Conservation (phyloP, 2,888 invertebrate genomes). For the Scotopteryx bipunctaria region DNA sequence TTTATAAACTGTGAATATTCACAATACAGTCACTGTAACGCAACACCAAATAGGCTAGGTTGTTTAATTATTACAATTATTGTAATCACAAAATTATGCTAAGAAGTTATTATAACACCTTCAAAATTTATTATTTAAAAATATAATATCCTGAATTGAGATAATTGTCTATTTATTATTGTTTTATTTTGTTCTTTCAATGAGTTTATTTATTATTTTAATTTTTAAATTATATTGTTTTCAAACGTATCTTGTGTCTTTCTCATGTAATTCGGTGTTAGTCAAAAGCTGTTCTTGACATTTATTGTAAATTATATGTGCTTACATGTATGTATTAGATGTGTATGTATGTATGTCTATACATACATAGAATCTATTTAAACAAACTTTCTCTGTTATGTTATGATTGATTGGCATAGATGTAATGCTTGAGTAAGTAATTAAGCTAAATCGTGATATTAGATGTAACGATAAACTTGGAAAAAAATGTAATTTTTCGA, state of each 20-base stretch:
- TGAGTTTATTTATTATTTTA: not conserved
- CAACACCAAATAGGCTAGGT: slow-evolving; percentile 79
- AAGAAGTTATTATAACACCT: not conserved
- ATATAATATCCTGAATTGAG: not conserved
- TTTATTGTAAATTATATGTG: slow-evolving; percentile 28
- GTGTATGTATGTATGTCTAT: slow-evolving; percentile 30
- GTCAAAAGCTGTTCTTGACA: slow-evolving; percentile 26
- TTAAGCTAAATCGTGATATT: slow-evolving; percentile 84
- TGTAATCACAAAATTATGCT: slow-evolving; percentile 44
- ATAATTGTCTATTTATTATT: slow-evolving; percentile 14
- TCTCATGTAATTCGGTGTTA: slow-evolving; percentile 12
- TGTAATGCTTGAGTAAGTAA: slow-evolving; percentile 73
- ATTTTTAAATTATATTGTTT: not conserved
- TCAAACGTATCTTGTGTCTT: slow-evolving; percentile 16
- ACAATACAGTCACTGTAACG: slow-evolving; percentile 69
- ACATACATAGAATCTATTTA: slow-evolving; percentile 27
- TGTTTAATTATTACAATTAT: slow-evolving; percentile 48
- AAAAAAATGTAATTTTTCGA: slow-evolving; percentile 82
- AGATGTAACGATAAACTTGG: slow-evolving; percentile 80
- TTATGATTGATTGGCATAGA: slow-evolving; percentile 69
- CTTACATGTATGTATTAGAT: slow-evolving; percentile 34
- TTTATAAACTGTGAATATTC: slow-evolving; percentile 60
- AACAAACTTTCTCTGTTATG: slow-evolving; percentile 68
- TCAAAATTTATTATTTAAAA: not conserved
- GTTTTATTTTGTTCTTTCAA: not conserved